phyloP scores from a whole-genome alignment of 1,140 invertebrate genomes.

The Solenopsis fugax region DNA sequence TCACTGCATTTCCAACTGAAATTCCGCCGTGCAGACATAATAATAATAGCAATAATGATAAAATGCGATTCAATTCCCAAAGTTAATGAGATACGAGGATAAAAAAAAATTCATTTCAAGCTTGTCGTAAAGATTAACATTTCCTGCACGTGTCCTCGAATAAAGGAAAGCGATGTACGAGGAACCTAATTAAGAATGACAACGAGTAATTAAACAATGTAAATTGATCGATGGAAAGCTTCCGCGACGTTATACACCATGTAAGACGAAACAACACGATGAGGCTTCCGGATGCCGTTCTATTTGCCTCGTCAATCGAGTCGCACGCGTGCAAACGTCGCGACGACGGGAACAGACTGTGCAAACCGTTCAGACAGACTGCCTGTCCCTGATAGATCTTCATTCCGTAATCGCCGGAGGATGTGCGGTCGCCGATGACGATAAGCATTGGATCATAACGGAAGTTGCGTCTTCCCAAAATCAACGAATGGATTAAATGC shows the following conservation, averaged over 20 bases:
- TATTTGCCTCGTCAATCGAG: conserved; percentile 25
- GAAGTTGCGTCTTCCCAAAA: conserved; percentile 59
- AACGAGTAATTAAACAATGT: conserved; percentile 34
- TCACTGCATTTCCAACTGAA: neutral
- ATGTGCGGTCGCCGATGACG: conserved; percentile 68
- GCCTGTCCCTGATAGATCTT: conserved; percentile 44
- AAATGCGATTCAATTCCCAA: neutral
- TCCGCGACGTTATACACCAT: conserved; percentile 21
- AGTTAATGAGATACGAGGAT: neutral
- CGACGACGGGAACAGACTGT: neutral
- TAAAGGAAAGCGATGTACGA: neutral
- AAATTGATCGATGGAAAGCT: conserved; percentile 42
- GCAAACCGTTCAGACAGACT: neutral
- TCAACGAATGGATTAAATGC: conserved; percentile 42
- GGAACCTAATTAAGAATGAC: neutral
- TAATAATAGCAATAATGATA: neutral
- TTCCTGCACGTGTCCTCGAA: neutral
- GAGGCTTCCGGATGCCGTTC: conserved; percentile 34
- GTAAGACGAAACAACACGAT: conserved; percentile 11
- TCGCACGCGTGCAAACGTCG: conserved; percentile 24
- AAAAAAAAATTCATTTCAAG: neutral
- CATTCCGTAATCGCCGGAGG: conserved; percentile 56
- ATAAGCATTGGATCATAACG: conserved; percentile 59
- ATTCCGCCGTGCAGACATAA: neutral
- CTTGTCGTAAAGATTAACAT: neutral